Conservation (phyloP, 2,888 invertebrate genomes). For the Caenorhabditis becei region DNA sequence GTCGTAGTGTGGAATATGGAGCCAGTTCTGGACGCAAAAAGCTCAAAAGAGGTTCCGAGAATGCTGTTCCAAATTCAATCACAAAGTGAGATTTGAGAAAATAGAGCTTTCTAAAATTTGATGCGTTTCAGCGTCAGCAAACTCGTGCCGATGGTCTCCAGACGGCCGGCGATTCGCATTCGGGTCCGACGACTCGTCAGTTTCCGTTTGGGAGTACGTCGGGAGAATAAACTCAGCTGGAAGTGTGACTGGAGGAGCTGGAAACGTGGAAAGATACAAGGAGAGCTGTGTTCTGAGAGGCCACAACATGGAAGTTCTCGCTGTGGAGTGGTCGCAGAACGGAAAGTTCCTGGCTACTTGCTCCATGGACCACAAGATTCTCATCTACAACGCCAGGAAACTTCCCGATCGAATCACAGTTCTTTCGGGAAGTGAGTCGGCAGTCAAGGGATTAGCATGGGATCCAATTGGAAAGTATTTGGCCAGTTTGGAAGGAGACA, state of each 20-base stretch:
- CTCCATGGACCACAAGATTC: constrained; percentile 97
- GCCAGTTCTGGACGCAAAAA: constrained; percentile 53
- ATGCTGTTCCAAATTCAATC: constrained; percentile 45
- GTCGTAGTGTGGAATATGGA: constrained; percentile 72
- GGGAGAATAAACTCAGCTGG: constrained; percentile 70
- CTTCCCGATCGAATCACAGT: constrained; percentile 85
- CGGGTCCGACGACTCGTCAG: constrained; percentile 67
- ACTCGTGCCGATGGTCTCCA: constrained; percentile 76
- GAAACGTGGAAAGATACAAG: constrained; percentile 93
- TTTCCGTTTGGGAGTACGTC: constrained; percentile 64
- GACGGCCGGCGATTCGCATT: constrained; percentile 67
- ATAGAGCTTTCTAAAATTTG: background rate
- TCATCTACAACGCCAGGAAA: constrained; percentile 95
- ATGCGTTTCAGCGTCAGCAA: constrained; percentile 72
- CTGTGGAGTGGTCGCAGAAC: constrained; percentile 95
- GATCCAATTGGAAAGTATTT: constrained; percentile 98
- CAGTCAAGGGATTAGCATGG: constrained; percentile 93
- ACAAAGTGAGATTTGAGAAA: constrained; percentile 21
- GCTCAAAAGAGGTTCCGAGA: constrained; percentile 52
- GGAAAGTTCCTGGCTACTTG: constrained; percentile 96
- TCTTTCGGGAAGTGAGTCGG: constrained; percentile 84
- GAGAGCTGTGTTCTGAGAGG: constrained; percentile 87
- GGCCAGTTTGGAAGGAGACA: constrained; percentile 87
- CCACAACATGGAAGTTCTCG: constrained; percentile 88
- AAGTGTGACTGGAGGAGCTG: constrained; percentile 79